A percentile compares a stretch with the other conserved stretches of the same genome.
Conservation (phyloP, 2,113 vertebrate species). For the Smithornis capensis region DNA sequence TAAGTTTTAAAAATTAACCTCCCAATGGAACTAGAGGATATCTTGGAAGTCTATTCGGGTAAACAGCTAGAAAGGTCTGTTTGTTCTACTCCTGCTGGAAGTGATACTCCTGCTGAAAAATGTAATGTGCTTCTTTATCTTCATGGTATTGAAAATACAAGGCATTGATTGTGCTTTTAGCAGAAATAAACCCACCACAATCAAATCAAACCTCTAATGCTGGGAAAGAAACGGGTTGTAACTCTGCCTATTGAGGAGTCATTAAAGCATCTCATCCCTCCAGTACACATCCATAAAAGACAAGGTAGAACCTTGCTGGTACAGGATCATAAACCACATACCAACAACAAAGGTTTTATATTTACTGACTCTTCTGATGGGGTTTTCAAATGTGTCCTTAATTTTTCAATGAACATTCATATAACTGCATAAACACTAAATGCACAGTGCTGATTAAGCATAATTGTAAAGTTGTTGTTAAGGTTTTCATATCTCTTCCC, state of each 20-base stretch:
- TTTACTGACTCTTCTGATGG: not conserved
- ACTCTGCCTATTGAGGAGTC: not conserved
- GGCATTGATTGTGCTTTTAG: constrained; percentile 5
- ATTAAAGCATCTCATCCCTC: not conserved
- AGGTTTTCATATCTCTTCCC: not conserved
- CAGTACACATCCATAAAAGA: not conserved
- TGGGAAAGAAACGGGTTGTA: not conserved
- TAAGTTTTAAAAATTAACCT: constrained; percentile 33
- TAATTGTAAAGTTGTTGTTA: not conserved
- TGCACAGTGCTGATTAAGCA: not conserved
- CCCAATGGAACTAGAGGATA: not conserved
- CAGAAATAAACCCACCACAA: not conserved
- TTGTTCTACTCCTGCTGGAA: constrained; percentile 14
- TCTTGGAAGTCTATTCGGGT: not conserved
- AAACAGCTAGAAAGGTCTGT: constrained; percentile 1
- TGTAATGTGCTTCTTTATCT: not conserved
- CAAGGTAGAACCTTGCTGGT: not conserved
- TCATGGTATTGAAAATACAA: not conserved
- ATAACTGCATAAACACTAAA: not conserved
- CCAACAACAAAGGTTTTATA: not conserved
- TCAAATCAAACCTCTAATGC: not conserved
- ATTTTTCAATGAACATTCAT: not conserved
- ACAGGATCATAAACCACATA: not conserved
- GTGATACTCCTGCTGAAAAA: constrained; percentile 10
- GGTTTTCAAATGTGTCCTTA: not conserved